Conservation (phyloP, 2,888 invertebrate species). For the Drosophila mettleri region DNA sequence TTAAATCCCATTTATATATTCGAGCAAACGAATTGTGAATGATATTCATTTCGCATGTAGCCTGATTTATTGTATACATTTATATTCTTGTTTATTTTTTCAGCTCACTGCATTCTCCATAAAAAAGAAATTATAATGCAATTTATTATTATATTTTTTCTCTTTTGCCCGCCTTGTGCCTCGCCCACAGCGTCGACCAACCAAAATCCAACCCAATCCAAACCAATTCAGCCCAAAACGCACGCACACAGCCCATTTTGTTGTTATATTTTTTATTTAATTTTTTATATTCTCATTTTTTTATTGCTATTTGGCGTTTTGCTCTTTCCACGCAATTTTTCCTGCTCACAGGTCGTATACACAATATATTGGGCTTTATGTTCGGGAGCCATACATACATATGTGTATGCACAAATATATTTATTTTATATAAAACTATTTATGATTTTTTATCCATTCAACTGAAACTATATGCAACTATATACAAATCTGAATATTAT, state of each 20-base stretch:
- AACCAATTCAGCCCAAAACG: constrained; percentile 39
- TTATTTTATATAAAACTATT: not conserved
- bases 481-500: not conserved
- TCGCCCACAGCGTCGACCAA: constrained; percentile 34
- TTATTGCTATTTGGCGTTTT: constrained; percentile 63
- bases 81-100: constrained; percentile 2
- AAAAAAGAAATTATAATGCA: constrained; percentile 74
- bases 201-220: constrained; percentile 60
- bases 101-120: constrained; percentile 16
- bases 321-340: constrained; percentile 42
- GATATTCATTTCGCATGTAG: constrained; percentile 7
- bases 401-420: not conserved
- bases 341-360: constrained; percentile 18
- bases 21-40: constrained; percentile 6
- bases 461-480: not conserved
- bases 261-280: constrained; percentile 13
- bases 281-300: constrained; percentile 47
- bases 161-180: constrained; percentile 19
- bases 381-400: not conserved
- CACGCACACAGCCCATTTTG: constrained; percentile 35
- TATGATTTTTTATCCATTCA: too few species aligned
- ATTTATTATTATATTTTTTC: constrained; percentile 63
- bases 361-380: constrained; percentile 10
- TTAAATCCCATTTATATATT: too few species aligned
- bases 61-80: not conserved